phyloP scores from a whole-genome alignment of 2,888 invertebrate species.

The Xanthia icteritia region DNA sequence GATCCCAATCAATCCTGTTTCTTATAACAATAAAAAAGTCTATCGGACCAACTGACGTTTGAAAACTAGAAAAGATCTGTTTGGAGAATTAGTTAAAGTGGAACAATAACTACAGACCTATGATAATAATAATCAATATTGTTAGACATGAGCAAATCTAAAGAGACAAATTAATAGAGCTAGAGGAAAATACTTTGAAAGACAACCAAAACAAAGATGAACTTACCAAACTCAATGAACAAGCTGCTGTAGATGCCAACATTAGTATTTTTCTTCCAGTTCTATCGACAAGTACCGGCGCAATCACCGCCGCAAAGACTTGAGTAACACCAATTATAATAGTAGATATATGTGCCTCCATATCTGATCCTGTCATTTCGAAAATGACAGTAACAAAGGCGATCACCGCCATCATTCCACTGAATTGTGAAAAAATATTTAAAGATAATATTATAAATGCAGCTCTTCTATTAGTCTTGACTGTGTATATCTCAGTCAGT shows the following conservation, averaged over 20 bases:
- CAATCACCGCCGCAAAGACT: conserved; percentile 69
- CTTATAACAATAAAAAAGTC: no score
- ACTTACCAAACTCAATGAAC: conserved; percentile 76
- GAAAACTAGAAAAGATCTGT: no score
- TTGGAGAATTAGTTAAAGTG: background rate
- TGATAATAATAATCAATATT: background rate
- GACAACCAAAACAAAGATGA: background rate
- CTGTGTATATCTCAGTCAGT: conserved; percentile 72
- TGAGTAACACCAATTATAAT: conserved; percentile 76
- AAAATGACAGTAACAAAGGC: conserved; percentile 76
- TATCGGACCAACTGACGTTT: no score
- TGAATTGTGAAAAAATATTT: conserved; percentile 72
- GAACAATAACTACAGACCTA: background rate
- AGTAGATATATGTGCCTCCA: conserved; percentile 74
- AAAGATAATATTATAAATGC: conserved; percentile 71
- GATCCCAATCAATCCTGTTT: no score
- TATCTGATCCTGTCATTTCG: conserved; percentile 73
- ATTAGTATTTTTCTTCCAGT: conserved; percentile 73
- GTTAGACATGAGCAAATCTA: background rate
- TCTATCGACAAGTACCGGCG: conserved; percentile 76
- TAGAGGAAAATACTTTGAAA: background rate
- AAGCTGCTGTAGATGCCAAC: conserved; percentile 70
- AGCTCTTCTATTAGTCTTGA: conserved; percentile 74
- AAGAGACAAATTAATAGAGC: background rate
- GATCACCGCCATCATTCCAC: conserved; percentile 72